Base-by-base conservation (phyloP, 2,113 vertebrate species). In the Clarias macrocephalus region DNA sequence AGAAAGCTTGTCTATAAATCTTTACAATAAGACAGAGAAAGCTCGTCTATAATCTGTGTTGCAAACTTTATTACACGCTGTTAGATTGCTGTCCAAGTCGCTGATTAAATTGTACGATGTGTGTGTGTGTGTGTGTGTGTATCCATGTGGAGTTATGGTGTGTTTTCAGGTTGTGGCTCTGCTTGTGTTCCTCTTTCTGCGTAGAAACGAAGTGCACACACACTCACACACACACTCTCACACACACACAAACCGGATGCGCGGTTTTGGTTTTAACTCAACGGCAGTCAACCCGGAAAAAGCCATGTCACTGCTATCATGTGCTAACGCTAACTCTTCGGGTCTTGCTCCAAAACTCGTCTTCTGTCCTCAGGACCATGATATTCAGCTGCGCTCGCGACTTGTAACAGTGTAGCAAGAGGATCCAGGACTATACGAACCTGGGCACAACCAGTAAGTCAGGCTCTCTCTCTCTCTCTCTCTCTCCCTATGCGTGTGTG, bases 231-330 rank as follows among this genome's bases (percentile, higher is more conserved):
- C 42, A 48, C 42, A 48, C 33, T n/a, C n/a, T n/a, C n/a, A n/a
- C 42, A 1, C 7, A 48, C 48, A 48, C 48, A 48, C 48, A 48
- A 48, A 90, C 89, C 89, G 89, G 89, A 88, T 90, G 85, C 85
- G 89, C 84, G 88, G 82, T 90, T 90, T 89, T 88, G 84, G 65
- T 88, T 90, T 88, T 88, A 87, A 90, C 85, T 88, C 86, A 88
- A 86, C 80, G 65, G 84, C 89, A 84, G 75, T 86, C 81, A 88
- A 88, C 85, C 89, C 89, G 85, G 89, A 87, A 90, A 90, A 86
- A 82, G 87, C 66, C 85, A 87, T 87, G 85, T 82, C 70, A 81
- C 28, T 82, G 68, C 83, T 88, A 85, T 88, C 83, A 73, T 88
- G 83, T 62, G 70, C 88, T 82, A 88, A 10, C 11, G 28, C 86